Evolutionary conservation across 2,113 vertebrate genomes (phyloP).

Genomic region (Seriola dumerili): DNA sequence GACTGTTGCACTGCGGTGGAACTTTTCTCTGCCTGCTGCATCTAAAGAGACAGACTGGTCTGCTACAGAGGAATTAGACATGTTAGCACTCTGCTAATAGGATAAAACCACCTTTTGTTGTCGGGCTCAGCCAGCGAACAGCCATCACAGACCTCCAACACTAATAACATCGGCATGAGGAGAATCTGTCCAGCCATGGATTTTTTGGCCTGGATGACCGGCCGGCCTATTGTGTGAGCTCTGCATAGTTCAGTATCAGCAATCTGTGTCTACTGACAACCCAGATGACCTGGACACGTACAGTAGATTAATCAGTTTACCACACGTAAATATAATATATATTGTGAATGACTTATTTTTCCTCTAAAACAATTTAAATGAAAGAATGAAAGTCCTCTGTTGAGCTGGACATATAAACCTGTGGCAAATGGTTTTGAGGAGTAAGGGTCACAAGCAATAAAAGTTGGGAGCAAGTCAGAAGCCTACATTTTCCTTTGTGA

Average conservation of each 20-base stretch:
- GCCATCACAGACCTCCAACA: slow-evolving; percentile 54
- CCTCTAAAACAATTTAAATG: not conserved
- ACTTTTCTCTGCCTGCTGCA: slow-evolving; percentile 6
- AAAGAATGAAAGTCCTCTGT: not conserved
- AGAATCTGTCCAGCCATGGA: slow-evolving; percentile 57
- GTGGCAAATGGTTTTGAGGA: no score
- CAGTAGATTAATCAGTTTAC: slow-evolving; percentile 5
- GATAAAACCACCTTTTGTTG: slow-evolving; percentile 70
- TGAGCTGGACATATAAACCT: not conserved
- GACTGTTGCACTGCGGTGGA: slow-evolving; percentile 5
- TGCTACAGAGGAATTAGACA: slow-evolving; percentile 52
- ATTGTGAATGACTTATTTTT: not conserved
- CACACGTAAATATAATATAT: not conserved
- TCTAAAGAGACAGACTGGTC: slow-evolving; percentile 18
- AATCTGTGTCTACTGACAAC: slow-evolving; percentile 51
- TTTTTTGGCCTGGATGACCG: slow-evolving; percentile 42
- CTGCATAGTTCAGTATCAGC: slow-evolving; percentile 66
- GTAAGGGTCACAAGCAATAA: not conserved
- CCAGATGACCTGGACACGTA: slow-evolving; percentile 17
- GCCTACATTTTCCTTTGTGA: not conserved
- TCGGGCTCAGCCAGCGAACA: slow-evolving; percentile 41
- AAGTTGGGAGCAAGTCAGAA: not conserved
- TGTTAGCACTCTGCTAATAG: slow-evolving; percentile 52
- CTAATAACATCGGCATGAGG: slow-evolving; percentile 67
- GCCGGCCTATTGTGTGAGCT: slow-evolving; percentile 49